Percentiles rank a stretch among this genome's conserved stretches.
phyloP scores from a whole-genome alignment of 2,888 invertebrate species.

The Willowsia nigromaculata region DNA sequence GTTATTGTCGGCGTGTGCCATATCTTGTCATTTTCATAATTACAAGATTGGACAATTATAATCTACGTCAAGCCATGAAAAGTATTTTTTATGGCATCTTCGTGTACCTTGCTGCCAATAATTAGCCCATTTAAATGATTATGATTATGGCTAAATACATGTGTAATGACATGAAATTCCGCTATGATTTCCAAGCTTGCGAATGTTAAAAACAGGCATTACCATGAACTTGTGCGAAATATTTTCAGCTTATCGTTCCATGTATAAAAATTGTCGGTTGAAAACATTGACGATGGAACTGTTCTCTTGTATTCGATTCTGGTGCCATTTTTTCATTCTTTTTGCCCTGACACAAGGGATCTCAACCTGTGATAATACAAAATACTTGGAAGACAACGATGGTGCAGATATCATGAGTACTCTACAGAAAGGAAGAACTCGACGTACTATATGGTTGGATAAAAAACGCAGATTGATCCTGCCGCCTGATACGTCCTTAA shows the following conservation, averaged over 20 bases:
- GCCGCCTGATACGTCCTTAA: constrained; percentile 41
- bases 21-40: too few relatives aligned
- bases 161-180: not conserved
- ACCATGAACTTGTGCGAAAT: not conserved
- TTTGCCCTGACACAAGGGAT: not conserved
- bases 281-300: not conserved
- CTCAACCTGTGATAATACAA: not conserved
- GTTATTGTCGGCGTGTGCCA: too few relatives aligned
- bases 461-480: constrained; percentile 34
- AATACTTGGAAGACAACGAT: not conserved
- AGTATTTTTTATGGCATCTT: not conserved
- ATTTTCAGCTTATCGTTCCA: too few relatives aligned
- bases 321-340: not conserved
- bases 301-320: not conserved
- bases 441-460: constrained; percentile 55
- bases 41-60: not conserved
- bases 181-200: not conserved
- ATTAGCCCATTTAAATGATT: not conserved
- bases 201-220: not conserved
- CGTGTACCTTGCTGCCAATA: not conserved
- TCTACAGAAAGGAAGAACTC: constrained; percentile 45
- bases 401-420: not conserved
- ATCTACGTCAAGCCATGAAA: not conserved
- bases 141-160: not conserved
- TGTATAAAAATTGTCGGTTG: too few relatives aligned